Conservation (phyloP, 1,140 invertebrate genomes). For the Bombus fervidus region DNA sequence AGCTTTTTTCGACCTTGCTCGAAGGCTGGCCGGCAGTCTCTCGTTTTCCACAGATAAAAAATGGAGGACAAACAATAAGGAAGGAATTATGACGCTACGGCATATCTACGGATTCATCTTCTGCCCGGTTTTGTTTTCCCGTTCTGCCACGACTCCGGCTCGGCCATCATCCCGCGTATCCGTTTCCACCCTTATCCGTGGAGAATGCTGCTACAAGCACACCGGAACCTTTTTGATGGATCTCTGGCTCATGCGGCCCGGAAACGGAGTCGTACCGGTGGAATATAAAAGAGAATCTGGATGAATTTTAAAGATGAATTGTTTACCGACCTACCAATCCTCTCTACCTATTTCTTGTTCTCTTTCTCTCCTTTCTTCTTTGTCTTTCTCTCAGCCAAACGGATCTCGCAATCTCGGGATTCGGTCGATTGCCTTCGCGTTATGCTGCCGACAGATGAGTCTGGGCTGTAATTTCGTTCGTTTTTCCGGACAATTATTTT, state of each 20-base stretch:
- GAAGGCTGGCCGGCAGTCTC: neutral
- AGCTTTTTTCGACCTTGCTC: neutral
- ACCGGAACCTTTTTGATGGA: neutral
- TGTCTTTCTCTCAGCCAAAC: neutral
- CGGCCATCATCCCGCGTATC: slow-evolving; percentile 6
- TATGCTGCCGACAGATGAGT: neutral
- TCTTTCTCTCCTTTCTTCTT: neutral
- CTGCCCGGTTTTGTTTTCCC: neutral
- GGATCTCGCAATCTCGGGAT: neutral
- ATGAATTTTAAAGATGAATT: slow-evolving; percentile 42
- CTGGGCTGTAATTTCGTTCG: neutral
- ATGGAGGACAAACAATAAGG: slow-evolving; percentile 28
- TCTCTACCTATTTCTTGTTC: neutral
- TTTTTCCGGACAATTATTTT: no score
- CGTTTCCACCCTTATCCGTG: neutral
- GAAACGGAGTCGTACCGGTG: slow-evolving; percentile 12
- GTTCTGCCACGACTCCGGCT: neutral
- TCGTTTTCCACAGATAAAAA: slow-evolving; percentile 3
- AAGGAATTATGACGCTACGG: neutral
- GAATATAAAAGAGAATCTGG: slow-evolving; percentile 42
- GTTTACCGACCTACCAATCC: slow-evolving; percentile 24
- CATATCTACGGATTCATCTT: slow-evolving; percentile 6
- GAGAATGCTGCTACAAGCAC: neutral
- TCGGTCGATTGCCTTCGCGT: neutral
- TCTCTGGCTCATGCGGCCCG: neutral